phyloP scores from a whole-genome alignment of 2,888 invertebrate genomes.

The Leucozona laternaria region DNA sequence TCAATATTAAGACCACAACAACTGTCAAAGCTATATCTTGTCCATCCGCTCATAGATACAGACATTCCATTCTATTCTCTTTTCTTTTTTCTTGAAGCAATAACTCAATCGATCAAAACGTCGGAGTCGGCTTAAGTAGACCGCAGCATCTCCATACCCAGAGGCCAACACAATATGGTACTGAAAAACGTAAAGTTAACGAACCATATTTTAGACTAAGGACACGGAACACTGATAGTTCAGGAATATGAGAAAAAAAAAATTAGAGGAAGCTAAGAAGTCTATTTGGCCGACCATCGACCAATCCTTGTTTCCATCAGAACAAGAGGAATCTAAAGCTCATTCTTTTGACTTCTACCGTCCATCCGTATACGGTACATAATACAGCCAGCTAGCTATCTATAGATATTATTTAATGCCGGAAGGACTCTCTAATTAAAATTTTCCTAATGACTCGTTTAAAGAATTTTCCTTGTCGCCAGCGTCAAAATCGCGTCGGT shows the following conservation, averaged over 20 bases:
- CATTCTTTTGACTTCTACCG: not conserved
- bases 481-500: slow-evolving; percentile 47
- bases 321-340: not conserved
- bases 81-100: not conserved
- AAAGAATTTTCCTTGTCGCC: slow-evolving; percentile 64
- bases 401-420: not conserved
- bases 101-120: not conserved
- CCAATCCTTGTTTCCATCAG: not conserved
- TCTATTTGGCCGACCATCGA: not conserved
- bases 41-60: not conserved
- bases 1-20: not conserved
- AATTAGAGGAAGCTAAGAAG: not conserved
- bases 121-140: not conserved
- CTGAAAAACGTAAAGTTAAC: not conserved
- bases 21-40: not conserved
- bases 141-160: not conserved
- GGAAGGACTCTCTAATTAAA: slow-evolving; percentile 30
- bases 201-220: slow-evolving; percentile 38
- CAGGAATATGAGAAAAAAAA: slow-evolving; percentile 14
- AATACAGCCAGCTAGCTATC: not conserved
- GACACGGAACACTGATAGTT: slow-evolving; percentile 20
- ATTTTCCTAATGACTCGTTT: slow-evolving; percentile 75
- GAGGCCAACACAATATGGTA: not conserved
- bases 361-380: not conserved
- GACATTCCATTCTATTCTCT: not conserved